Evolutionary conservation across 2,888 invertebrate species (phyloP).

Genomic region (Polymixis lichenea): DNA sequence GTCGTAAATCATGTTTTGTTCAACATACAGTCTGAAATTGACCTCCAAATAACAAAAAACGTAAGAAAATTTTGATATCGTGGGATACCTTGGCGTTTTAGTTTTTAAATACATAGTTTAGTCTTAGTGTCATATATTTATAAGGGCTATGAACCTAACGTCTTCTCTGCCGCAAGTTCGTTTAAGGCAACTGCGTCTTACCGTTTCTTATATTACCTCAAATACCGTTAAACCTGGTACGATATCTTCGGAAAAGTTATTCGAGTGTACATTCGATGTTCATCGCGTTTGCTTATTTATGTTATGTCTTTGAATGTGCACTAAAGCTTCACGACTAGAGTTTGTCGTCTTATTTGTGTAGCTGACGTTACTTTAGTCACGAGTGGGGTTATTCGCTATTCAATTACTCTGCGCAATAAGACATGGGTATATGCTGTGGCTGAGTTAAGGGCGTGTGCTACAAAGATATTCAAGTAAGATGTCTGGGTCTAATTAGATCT

Average conservation of each 20-base stretch:
- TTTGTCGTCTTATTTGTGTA: constrained; percentile 54
- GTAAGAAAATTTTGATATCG: too few relatives aligned
- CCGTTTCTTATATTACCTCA: constrained; percentile 44
- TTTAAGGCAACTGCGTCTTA: constrained; percentile 30
- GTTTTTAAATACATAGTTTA: not conserved
- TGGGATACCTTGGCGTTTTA: too few relatives aligned
- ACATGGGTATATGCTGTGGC: constrained; percentile 65
- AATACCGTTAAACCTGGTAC: constrained; percentile 38
- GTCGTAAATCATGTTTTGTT: too few relatives aligned
- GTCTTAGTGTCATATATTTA: constrained; percentile 28
- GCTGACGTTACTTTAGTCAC: constrained; percentile 70
- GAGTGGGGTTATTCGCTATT: constrained; percentile 72
- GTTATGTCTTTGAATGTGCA: constrained; percentile 43
- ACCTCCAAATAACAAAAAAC: too few relatives aligned
- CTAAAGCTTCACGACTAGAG: constrained; percentile 54
- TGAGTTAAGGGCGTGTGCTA: constrained; percentile 69
- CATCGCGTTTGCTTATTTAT: constrained; percentile 52
- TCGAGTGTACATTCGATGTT: constrained; percentile 39
- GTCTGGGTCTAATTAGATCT: constrained; percentile 56
- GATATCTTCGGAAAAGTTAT: constrained; percentile 37
- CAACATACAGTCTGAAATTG: too few relatives aligned
- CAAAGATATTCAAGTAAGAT: constrained; percentile 67
- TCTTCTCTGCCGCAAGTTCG: constrained; percentile 23
- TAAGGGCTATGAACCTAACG: constrained; percentile 34
- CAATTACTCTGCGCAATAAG: constrained; percentile 74